A percentile compares a stretch with the other conserved stretches of the same genome.
These are phyloP conservation scores for Otocyon megalotis DNA, from an alignment of 2,113 vertebrate genomes.

Conservation along the genomic window DNA sequence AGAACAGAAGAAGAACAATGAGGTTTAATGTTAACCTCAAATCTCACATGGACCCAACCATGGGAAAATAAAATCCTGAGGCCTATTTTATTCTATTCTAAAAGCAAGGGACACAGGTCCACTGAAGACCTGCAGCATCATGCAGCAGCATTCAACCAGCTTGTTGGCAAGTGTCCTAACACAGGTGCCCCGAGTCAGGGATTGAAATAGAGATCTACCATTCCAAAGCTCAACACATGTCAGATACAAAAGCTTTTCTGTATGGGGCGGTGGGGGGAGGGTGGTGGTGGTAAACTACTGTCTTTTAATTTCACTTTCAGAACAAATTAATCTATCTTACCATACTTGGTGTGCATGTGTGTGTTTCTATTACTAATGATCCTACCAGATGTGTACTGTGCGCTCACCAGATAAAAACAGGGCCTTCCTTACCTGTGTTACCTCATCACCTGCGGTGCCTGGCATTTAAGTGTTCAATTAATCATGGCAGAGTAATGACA, in stretches of 20 bases:
- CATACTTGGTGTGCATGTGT: neutral
- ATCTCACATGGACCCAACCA: neutral
- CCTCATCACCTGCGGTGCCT: neutral
- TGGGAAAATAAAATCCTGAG: neutral
- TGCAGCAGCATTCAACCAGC: neutral
- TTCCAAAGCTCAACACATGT: neutral
- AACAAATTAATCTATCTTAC: neutral
- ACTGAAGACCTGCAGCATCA: neutral
- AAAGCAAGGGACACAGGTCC: neutral
- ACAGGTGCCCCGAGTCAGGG: neutral
- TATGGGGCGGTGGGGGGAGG: fast-evolving
- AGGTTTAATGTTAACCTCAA: neutral
- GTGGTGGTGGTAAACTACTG: neutral
- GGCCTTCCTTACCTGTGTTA: neutral
- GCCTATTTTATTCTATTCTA: neutral
- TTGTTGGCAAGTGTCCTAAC: neutral
- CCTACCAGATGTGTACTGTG: neutral
- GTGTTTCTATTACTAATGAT: neutral
- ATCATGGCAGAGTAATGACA: neutral
- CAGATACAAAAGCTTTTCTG: neutral
- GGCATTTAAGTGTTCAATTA: neutral
- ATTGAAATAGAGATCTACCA: neutral
- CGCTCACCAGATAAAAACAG: neutral
- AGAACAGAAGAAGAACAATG: neutral
- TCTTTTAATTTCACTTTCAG: neutral